Conservation (phyloP, 2,888 invertebrate species). For the Ichneumoninae sp. region DNA sequence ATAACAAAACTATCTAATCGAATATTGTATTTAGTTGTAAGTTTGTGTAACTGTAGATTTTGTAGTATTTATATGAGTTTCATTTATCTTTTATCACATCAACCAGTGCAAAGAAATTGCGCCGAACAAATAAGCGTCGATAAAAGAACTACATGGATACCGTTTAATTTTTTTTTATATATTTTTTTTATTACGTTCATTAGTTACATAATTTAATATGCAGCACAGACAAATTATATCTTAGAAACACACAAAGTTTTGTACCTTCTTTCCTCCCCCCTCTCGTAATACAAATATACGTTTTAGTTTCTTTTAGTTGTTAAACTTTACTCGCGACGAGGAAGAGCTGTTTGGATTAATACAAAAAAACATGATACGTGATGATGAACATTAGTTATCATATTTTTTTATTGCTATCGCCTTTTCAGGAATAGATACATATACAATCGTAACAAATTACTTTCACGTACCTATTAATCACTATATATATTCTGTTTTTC, state of each 20-base stretch:
- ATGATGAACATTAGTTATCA: constrained; percentile 36
- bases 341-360: not conserved
- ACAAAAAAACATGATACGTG: constrained; percentile 31
- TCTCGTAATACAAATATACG: not conserved
- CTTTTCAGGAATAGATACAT: constrained; percentile 66
- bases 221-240: constrained; percentile 72
- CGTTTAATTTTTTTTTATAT: constrained; percentile 36
- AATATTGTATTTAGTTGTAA: constrained; percentile 76
- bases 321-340: not conserved
- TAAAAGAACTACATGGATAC: constrained; percentile 45
- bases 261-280: constrained; percentile 56
- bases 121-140: constrained; percentile 21
- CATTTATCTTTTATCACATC: constrained; percentile 65
- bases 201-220: constrained; percentile 69
- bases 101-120: constrained; percentile 15
- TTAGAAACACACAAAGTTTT: constrained; percentile 63
- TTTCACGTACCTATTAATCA: constrained; percentile 66
- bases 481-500: constrained; percentile 46
- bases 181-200: constrained; percentile 59
- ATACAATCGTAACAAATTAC: constrained; percentile 72
- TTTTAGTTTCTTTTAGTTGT: not conserved
- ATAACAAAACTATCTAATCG: constrained; percentile 74
- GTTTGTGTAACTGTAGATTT: constrained; percentile 75
- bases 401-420: constrained; percentile 66
- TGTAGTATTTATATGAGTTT: constrained; percentile 75